A percentile compares a stretch with the other conserved stretches of the same genome.
phyloP scores from a whole-genome alignment of 2,113 vertebrate genomes.

The Muntiacus reevesi region DNA sequence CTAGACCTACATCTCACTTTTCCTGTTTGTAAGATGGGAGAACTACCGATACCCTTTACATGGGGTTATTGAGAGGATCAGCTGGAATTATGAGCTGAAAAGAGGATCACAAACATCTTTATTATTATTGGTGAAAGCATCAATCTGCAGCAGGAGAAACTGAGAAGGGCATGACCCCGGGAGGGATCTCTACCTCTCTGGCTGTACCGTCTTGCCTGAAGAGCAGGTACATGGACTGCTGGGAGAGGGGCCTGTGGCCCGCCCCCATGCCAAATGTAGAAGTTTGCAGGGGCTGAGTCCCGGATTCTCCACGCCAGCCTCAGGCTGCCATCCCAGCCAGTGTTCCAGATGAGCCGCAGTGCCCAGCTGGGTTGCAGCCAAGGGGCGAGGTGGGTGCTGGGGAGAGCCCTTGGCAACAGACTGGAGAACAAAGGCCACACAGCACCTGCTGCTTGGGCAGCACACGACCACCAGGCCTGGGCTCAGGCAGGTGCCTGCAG shows the following conservation, averaged over 20 bases:
- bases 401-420: neutral
- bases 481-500: neutral
- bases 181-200: neutral
- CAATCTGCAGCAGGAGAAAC: neutral
- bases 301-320: neutral
- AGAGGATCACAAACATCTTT: neutral
- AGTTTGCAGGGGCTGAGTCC: neutral
- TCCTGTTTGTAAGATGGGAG: neutral
- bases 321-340: neutral
- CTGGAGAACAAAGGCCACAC: neutral
- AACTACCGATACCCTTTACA: neutral
- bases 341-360: slow-evolving; percentile 12
- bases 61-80: neutral
- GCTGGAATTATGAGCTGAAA: neutral
- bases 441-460: neutral
- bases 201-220: neutral
- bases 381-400: neutral
- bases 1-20: neutral
- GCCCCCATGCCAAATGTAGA: neutral
- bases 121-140: neutral
- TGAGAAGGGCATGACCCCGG: neutral
- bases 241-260: neutral
- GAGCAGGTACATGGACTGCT: neutral
- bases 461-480: neutral
- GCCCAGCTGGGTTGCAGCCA: slow-evolving; percentile 16